Evolutionary conservation across 2,113 vertebrate genomes (phyloP), one percentile per base, ranked within the genome.

Genomic region (Myrmophylax atrothorax): DNA sequence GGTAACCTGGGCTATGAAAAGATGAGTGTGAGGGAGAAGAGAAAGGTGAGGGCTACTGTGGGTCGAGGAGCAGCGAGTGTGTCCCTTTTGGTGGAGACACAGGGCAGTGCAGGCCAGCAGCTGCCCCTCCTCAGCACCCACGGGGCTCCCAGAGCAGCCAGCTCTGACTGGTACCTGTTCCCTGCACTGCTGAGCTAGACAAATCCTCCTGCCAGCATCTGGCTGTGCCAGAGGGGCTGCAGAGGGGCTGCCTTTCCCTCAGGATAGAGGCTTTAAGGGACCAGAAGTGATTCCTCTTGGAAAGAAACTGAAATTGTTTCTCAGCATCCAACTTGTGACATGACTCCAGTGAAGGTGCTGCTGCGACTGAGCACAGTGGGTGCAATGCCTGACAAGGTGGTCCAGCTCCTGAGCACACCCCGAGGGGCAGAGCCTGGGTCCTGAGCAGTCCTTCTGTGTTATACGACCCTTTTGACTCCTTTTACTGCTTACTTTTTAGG

Each of bases 181-280:
- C 4, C 29, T 10, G 67, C 42, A 22, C 26, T 19, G 12, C 46
- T 31, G 20, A 23, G 6, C 31, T 6, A 3, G 29, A 9, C 50
- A 13, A 16, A 4, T 16, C n/a, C 25, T 42, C 26, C 63, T 26
- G 50, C 56, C 29, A 46, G 50, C 50, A 3, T 18, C 5, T 6
- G 60, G 23, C 55, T 10, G 8, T 4, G 19, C 29, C 38, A 42
- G 13, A 64, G 0, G 29, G 11, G 1, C 49, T 9, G 19, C 38
- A 42, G 13, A 64, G 0, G 29, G 11, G 1, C 49, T 9, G 19
- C n/a, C 47, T 29, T 18, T 29, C n/a, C 52, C 28, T 19, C 31
- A 1, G 2, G 33, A 13, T 5, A 6, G 0, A 2, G 26, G 1
- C 31, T 22, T 23, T 24, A 12, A 25, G 40, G 67, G 44, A 38